A percentile compares a stretch with the other conserved stretches of the same genome.
Conservation (phyloP, 2,797 vertebrate genomes). For the Catamblyrhynchus diadema region DNA sequence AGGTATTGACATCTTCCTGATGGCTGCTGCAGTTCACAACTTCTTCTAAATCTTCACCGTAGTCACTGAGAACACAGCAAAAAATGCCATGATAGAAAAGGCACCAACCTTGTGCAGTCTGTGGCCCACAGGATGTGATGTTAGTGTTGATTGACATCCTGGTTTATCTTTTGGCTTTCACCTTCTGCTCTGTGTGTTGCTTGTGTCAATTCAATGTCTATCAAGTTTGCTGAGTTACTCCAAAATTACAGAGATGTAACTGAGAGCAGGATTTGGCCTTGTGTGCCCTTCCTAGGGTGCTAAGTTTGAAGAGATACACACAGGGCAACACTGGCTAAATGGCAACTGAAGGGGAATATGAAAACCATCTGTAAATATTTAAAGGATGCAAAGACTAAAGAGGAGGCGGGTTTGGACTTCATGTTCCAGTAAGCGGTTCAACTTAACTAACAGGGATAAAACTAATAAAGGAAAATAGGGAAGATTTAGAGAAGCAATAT, state of each 20-base stretch:
- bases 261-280: conserved; percentile 9
- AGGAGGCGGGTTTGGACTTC: neutral
- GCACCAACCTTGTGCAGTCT: neutral
- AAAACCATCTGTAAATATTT: conserved; percentile 23
- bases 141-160: neutral
- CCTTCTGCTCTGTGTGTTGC: neutral
- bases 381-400: neutral
- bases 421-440: neutral
- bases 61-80: neutral
- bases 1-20: neutral
- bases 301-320: neutral
- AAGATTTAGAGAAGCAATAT: neutral
- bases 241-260: neutral
- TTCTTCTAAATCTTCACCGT: neutral
- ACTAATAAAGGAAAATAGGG: neutral
- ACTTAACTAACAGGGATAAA: neutral
- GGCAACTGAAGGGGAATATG: neutral
- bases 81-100: neutral
- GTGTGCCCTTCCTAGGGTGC: neutral
- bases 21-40: neutral
- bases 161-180: neutral
- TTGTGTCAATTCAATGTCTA: neutral
- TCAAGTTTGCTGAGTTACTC: neutral
- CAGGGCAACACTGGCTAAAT: neutral
- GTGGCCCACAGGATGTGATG: fast-evolving